A percentile compares a stretch with the other conserved stretches of the same genome.
These are phyloP conservation scores for Tympanoctomys barrerae DNA, from an alignment of 2,797 vertebrate genomes.

Conservation along the genomic window DNA sequence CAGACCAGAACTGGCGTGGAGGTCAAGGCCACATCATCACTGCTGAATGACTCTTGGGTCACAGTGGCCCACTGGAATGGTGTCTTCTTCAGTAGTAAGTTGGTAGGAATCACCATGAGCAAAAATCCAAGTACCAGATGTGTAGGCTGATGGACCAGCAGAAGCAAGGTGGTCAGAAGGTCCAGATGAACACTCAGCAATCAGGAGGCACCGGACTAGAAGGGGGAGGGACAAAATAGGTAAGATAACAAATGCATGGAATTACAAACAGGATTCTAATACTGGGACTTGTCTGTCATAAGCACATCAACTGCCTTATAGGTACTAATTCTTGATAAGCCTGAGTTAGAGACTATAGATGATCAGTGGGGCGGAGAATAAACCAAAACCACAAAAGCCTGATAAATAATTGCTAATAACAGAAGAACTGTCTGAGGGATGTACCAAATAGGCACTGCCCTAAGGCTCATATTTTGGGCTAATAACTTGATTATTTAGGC, in stretches of 20 bases:
- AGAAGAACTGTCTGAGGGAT: slow-evolving; percentile 1
- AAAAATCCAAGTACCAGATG: slow-evolving; percentile 77
- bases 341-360: neutral
- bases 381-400: neutral
- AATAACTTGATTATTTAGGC: slow-evolving; percentile 32
- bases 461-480: neutral
- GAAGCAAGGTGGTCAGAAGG: slow-evolving; percentile 71
- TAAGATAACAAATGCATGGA: slow-evolving; percentile 66
- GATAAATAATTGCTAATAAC: neutral
- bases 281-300: neutral
- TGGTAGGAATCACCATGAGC: slow-evolving; percentile 66
- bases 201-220: slow-evolving; percentile 78
- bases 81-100: slow-evolving; percentile 81
- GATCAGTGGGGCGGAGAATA: neutral
- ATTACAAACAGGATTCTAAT: slow-evolving; percentile 59
- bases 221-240: slow-evolving; percentile 73
- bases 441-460: neutral
- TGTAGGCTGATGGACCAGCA: slow-evolving; percentile 72
- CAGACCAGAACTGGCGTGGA: slow-evolving; percentile 62
- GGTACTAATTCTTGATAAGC: slow-evolving; percentile 23
- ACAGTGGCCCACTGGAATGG: slow-evolving; percentile 78
- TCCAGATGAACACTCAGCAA: slow-evolving; percentile 77
- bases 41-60: slow-evolving; percentile 72
- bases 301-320: slow-evolving; percentile 21
- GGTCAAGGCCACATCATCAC: slow-evolving; percentile 77